Conservation (phyloP, 2,888 invertebrate species). For the Euzophera pinguis region DNA sequence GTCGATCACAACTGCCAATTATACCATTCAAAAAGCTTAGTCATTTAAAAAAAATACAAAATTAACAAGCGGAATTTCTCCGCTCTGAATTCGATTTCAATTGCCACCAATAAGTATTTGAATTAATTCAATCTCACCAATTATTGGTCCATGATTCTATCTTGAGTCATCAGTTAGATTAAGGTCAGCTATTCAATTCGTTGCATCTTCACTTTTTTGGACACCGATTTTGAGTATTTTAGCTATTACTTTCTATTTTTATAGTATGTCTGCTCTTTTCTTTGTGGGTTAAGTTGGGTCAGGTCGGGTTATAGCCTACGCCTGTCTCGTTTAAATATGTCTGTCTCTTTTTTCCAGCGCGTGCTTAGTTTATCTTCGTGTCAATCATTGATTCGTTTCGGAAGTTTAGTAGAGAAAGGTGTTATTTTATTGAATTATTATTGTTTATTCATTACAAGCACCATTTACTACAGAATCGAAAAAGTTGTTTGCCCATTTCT, state of each 20-base stretch:
- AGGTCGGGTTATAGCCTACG: slow-evolving; percentile 10
- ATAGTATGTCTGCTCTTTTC: slow-evolving; percentile 8
- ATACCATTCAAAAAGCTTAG: background rate
- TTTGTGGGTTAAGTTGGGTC: slow-evolving; percentile 15
- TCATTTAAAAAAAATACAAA: slow-evolving; percentile 5
- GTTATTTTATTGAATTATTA: slow-evolving; percentile 3
- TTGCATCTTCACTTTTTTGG: slow-evolving; percentile 24
- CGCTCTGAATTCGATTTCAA: slow-evolving; percentile 39
- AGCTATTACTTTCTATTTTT: slow-evolving; percentile 12
- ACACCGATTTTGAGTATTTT: slow-evolving; percentile 2
- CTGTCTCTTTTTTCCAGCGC: slow-evolving; percentile 1
- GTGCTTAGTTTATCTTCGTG: slow-evolving; percentile 8
- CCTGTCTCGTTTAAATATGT: background rate
- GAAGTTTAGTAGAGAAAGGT: slow-evolving; percentile 11
- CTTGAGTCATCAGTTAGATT: slow-evolving; percentile 38
- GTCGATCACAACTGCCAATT: background rate
- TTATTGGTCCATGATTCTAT: slow-evolving; percentile 30
- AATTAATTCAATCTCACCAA: slow-evolving; percentile 47
- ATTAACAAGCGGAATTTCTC: slow-evolving; percentile 28
- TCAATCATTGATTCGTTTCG: slow-evolving; percentile 8
- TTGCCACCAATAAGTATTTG: slow-evolving; percentile 46
- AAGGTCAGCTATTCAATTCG: slow-evolving; percentile 41
- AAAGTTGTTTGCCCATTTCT: too few relatives aligned
- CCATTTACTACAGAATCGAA: background rate
- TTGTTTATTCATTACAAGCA: background rate